phyloP scores from a whole-genome alignment of 2,797 vertebrate species.

The Avahi laniger region DNA sequence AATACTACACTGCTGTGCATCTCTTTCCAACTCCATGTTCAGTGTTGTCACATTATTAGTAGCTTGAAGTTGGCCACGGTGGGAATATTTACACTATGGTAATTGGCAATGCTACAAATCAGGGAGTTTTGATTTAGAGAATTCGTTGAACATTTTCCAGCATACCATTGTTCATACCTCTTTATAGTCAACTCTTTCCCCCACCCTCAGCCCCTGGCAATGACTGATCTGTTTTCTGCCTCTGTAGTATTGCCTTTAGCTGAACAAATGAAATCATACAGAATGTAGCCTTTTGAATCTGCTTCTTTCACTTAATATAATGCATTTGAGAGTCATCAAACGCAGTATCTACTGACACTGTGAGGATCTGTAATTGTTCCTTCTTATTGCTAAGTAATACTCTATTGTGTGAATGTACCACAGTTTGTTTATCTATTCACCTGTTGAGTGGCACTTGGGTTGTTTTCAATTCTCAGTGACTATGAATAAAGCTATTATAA shows the following conservation, averaged over 20 bases:
- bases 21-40: background rate
- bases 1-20: background rate
- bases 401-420: background rate
- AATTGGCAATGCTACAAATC: background rate
- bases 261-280: background rate
- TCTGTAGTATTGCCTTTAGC: background rate
- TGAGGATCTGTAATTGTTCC: background rate
- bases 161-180: background rate
- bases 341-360: background rate
- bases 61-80: background rate
- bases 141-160: background rate
- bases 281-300: background rate
- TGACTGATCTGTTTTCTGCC: background rate
- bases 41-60: background rate
- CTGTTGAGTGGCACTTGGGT: background rate
- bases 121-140: background rate
- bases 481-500: background rate
- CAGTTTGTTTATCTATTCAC: background rate
- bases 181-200: background rate
- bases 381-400: background rate
- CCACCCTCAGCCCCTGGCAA: rapidly evolving
- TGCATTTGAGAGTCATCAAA: background rate
- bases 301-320: background rate
- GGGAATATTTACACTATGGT: background rate
- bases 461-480: background rate